Conservation (phyloP, 2,113 vertebrate genomes). For the Cynocephalus volans region DNA sequence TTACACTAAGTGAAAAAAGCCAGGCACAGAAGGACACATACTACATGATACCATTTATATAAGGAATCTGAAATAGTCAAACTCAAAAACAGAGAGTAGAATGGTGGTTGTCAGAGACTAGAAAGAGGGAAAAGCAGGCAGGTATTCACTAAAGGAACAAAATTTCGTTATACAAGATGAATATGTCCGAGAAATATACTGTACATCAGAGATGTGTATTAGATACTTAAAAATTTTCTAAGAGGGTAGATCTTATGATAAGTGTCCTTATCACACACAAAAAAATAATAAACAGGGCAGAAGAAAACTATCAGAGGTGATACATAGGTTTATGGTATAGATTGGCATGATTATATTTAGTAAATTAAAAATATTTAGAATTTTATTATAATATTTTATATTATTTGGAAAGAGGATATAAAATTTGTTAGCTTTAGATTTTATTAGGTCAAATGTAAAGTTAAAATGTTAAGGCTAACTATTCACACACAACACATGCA, state of each 20-base stretch:
- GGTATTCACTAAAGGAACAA: background rate
- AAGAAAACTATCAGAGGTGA: background rate
- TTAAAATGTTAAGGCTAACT: background rate
- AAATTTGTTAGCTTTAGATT: background rate
- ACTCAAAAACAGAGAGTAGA: background rate
- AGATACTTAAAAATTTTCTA: background rate
- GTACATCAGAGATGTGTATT: background rate
- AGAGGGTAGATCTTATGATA: background rate
- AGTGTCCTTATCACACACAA: background rate
- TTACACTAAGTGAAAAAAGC: background rate
- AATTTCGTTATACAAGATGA: background rate
- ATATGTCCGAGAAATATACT: background rate
- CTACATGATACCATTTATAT: background rate
- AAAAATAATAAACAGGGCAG: background rate
- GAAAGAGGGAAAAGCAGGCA: background rate
- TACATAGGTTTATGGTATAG: background rate
- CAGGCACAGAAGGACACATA: background rate
- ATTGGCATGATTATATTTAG: background rate
- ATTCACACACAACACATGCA: background rate
- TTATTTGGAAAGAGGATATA: background rate
- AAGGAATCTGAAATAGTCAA: background rate
- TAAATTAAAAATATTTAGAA: background rate
- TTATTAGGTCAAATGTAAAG: background rate
- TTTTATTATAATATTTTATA: background rate
- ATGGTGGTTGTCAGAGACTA: background rate